These are phyloP conservation scores for Probaryconus sp. DNA, from an alignment of 1,140 invertebrate species.

Conservation along the genomic window DNA sequence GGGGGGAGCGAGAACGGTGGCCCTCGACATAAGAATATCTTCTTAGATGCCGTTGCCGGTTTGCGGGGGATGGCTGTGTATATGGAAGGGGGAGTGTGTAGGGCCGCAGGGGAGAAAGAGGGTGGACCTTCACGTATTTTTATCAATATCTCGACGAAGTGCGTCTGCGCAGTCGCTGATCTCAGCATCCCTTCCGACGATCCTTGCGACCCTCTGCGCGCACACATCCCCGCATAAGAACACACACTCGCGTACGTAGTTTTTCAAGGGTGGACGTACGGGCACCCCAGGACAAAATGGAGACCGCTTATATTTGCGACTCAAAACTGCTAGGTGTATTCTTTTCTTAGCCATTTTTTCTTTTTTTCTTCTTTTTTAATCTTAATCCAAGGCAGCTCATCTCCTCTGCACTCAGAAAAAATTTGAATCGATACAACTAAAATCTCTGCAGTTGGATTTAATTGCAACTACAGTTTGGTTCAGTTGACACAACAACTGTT, in stretches of 20 bases:
- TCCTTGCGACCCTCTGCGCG: constrained; percentile 61
- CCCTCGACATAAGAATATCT: constrained; percentile 76
- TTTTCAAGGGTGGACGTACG: constrained; percentile 67
- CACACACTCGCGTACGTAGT: constrained; percentile 59
- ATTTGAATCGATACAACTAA: too few relatives aligned
- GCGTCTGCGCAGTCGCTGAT: constrained; percentile 70
- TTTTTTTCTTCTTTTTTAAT: constrained; percentile 7
- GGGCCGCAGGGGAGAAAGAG: constrained; percentile 67
- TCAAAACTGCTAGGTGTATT: constrained; percentile 72
- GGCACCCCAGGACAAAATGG: constrained; percentile 76
- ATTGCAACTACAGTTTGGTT: too few relatives aligned
- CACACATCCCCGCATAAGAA: constrained; percentile 56
- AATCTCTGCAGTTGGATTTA: too few relatives aligned
- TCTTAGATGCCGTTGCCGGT: constrained; percentile 70
- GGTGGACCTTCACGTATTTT: constrained; percentile 77
- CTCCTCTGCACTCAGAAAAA: too few relatives aligned
- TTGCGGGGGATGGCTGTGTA: constrained; percentile 64
- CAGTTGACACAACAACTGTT: too few relatives aligned
- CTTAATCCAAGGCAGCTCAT: too few relatives aligned
- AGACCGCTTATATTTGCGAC: constrained; percentile 74
- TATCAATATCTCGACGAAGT: constrained; percentile 77
- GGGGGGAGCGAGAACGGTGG: constrained; percentile 64
- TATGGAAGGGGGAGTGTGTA: constrained; percentile 62
- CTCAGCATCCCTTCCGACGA: constrained; percentile 73
- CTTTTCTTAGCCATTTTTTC: constrained; percentile 65